Base-by-base conservation (phyloP, 2,888 invertebrate species). In the Patella depressa region DNA sequence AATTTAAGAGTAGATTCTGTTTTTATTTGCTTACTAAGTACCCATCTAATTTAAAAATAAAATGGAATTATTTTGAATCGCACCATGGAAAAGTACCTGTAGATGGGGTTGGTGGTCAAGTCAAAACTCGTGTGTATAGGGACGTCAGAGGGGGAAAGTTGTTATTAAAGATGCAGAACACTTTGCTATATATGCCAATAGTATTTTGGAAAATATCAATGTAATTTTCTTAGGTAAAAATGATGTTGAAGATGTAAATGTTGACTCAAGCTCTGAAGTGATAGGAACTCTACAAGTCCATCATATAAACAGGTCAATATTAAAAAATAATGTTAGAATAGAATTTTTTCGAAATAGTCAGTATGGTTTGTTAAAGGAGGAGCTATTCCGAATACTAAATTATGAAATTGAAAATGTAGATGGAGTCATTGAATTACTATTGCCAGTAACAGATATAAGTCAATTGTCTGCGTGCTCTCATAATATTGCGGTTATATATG, bases 31-130 rank as follows among this genome's bases (percentile, higher is more conserved):
- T 29, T 29, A 29, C 29, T 29, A 29, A 29, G 29, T 29, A 29
- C 29, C 29, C 29, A 29, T 29, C 29, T 29, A 29, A 29, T 29
- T 29, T 29, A 29, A 29, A 59, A 12, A 55, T 59, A n/a, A 59
- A 59, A 59, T 59, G 59, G 59, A 59, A 59, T 59, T 59, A 59
- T 59, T 59, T 59, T 59, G 59, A 59, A 59, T 59, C 59, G n/a
- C 59, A 59, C 59, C 59, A 59, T 59, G 59, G 59, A n/a, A 59
- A 59, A 59, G 59, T 4, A 4, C 59, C 59, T 59, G 59, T 59
- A 15, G 59, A 59, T 59, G 59, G 59, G 59, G 59, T 59, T 15
- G 59, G 59, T 59, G 59, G 59, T 59, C 59, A 59, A n/a, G 4
- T 59, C n/a, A n/a, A n/a, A n/a, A n/a, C n/a, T n/a, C n/a, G n/a